phyloP scores from a whole-genome alignment of 2,888 invertebrate genomes.

The Apodemia duryi region DNA sequence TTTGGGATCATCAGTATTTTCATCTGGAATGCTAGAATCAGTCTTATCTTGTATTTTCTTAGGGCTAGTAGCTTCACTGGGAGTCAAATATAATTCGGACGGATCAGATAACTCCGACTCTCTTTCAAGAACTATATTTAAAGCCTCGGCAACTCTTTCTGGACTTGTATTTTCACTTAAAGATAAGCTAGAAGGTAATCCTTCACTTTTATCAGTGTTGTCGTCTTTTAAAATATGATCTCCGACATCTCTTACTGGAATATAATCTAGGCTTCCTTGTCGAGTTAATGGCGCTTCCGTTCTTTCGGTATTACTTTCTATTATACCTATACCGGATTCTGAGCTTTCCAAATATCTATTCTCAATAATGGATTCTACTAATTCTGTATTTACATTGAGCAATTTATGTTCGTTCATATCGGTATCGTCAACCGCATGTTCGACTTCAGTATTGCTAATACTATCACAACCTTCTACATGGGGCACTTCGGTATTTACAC shows the following conservation, averaged over 20 bases:
- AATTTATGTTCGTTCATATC: slow-evolving; percentile 40
- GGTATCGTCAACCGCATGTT: slow-evolving; percentile 51
- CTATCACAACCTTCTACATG: slow-evolving; percentile 58
- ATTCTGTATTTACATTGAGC: slow-evolving; percentile 45
- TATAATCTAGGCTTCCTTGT: slow-evolving; percentile 70
- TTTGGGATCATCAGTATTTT: slow-evolving; percentile 57
- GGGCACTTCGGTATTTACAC: slow-evolving; percentile 45
- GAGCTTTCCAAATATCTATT: slow-evolving; percentile 58
- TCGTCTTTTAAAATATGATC: slow-evolving; percentile 62
- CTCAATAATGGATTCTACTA: slow-evolving; percentile 55
- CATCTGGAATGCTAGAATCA: slow-evolving; percentile 49
- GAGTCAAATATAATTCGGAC: slow-evolving; percentile 84
- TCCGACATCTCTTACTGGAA: slow-evolving; percentile 72
- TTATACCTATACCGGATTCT: slow-evolving; percentile 61
- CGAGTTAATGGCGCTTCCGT: slow-evolving; percentile 59
- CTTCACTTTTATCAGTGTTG: slow-evolving; percentile 71
- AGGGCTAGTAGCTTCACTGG: slow-evolving; percentile 81
- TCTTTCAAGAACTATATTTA: slow-evolving; percentile 63
- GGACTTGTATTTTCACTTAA: slow-evolving; percentile 72
- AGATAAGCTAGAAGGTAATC: slow-evolving; percentile 69
- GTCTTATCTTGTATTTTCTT: slow-evolving; percentile 66
- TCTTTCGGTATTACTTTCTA: slow-evolving; percentile 47
- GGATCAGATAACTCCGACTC: slow-evolving; percentile 83
- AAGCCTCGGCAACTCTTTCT: slow-evolving; percentile 59
- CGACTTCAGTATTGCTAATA: slow-evolving; percentile 48